Evolutionary conservation across 2,888 invertebrate genomes (phyloP).

Genomic region (Chrysodeixis includens): DNA sequence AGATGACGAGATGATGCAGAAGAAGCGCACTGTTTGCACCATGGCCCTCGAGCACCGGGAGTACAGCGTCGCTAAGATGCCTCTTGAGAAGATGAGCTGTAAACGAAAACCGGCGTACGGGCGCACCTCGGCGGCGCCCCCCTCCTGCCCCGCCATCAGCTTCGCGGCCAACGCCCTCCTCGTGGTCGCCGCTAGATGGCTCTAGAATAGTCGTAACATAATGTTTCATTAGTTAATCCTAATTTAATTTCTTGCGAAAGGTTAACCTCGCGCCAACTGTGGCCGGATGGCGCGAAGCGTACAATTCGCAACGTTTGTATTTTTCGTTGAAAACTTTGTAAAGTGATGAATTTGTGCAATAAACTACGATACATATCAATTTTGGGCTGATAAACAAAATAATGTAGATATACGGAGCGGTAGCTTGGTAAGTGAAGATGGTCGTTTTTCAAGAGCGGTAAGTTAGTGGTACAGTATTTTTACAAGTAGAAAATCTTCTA

Average conservation of each 20-base stretch:
- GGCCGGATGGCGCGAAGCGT: conserved; percentile 82
- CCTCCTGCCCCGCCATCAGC: conserved; percentile 62
- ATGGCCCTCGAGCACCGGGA: conserved; percentile 95
- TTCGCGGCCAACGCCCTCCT: conserved; percentile 71
- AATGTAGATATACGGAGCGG: conserved; percentile 78
- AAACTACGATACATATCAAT: conserved; percentile 89
- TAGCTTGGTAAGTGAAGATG: conserved; percentile 79
- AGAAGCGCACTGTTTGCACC: conserved; percentile 95
- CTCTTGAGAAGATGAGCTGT: conserved; percentile 95
- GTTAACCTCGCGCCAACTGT: conserved; percentile 79
- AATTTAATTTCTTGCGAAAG: conserved; percentile 71
- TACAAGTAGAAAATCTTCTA: conserved; percentile 78
- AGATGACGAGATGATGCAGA: conserved; percentile 96
- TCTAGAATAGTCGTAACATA: conserved; percentile 69
- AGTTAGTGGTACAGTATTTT: conserved; percentile 84
- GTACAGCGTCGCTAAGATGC: conserved; percentile 94
- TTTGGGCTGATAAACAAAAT: conserved; percentile 82
- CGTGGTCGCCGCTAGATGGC: conserved; percentile 73
- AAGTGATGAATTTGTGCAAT: conserved; percentile 85
- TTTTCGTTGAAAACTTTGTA: conserved; percentile 69
- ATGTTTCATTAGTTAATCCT: conserved; percentile 64
- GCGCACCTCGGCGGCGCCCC: conserved; percentile 72
- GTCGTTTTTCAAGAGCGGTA: conserved; percentile 73
- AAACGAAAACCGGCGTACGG: conserved; percentile 90
- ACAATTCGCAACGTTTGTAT: conserved; percentile 69